phyloP scores from a whole-genome alignment of 2,113 vertebrate species.

The Alexandromys fortis region DNA sequence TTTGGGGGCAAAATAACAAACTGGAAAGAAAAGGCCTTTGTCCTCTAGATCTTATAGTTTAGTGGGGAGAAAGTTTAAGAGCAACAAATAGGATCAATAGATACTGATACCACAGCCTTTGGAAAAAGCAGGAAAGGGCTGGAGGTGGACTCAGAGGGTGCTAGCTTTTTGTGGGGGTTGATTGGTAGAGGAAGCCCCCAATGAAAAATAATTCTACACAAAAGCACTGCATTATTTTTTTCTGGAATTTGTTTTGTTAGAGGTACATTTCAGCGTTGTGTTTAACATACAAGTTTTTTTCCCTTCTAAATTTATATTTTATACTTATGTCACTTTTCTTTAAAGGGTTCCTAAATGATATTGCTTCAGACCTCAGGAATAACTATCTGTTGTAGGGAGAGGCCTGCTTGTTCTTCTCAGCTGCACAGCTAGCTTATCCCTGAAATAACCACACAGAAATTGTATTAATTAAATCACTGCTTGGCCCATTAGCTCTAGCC shows the following conservation, averaged over 20 bases:
- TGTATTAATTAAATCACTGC: too few relatives aligned
- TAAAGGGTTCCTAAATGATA: neutral
- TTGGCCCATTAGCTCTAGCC: too few relatives aligned
- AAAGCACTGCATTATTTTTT: neutral
- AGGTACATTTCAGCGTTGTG: neutral
- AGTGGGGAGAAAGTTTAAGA: neutral
- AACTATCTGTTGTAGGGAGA: too few relatives aligned
- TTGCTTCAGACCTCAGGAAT: neutral
- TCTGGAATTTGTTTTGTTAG: neutral
- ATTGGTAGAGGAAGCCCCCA: neutral
- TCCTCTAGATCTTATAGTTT: neutral
- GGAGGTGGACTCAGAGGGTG: neutral
- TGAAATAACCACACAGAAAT: too few relatives aligned
- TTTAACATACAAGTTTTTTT: neutral
- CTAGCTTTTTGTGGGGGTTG: rapidly evolving
- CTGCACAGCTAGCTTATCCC: too few relatives aligned
- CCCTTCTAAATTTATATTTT: neutral
- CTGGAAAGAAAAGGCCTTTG: neutral
- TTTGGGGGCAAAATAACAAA: neutral
- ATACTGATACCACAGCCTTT: neutral
- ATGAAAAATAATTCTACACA: neutral
- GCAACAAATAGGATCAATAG: neutral
- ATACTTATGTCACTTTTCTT: neutral
- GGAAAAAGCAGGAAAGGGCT: neutral
- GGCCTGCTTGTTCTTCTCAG: too few relatives aligned